Evolutionary conservation across 2,888 invertebrate species (phyloP).

Genomic region (Drosophila conformis): DNA sequence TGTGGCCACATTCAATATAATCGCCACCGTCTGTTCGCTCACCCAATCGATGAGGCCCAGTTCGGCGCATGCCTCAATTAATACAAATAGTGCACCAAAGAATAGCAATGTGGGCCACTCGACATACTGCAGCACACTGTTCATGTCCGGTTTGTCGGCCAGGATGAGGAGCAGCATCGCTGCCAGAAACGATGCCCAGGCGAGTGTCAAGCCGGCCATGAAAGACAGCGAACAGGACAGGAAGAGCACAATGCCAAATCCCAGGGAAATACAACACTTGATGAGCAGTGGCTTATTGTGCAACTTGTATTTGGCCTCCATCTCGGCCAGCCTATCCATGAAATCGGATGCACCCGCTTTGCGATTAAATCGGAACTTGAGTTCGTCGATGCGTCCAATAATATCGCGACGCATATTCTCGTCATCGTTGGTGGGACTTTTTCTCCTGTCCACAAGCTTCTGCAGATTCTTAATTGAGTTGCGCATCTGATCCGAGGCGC

Average conservation of each 20-base stretch:
- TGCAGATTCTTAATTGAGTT: constrained; percentile 93
- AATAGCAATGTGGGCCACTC: constrained; percentile 96
- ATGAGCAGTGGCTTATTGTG: constrained; percentile 89
- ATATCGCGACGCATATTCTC: constrained; percentile 91
- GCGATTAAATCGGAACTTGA: constrained; percentile 87
- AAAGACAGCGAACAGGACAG: constrained; percentile 92
- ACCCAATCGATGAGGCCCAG: constrained; percentile 93
- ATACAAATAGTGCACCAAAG: constrained; percentile 94
- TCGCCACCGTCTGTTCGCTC: constrained; percentile 88
- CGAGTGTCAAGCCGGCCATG: constrained; percentile 89
- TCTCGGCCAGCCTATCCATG: constrained; percentile 86
- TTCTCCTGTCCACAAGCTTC: constrained; percentile 88
- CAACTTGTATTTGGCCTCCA: constrained; percentile 90
- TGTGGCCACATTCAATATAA: constrained; percentile 88
- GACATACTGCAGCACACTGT: constrained; percentile 91
- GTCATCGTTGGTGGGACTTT: constrained; percentile 92
- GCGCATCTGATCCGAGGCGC: constrained; percentile 88
- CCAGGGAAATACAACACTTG: constrained; percentile 90
- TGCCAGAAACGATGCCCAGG: constrained; percentile 94
- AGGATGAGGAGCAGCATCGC: constrained; percentile 91
- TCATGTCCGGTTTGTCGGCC: constrained; percentile 91
- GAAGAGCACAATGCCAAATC: constrained; percentile 91
- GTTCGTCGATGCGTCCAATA: constrained; percentile 89
- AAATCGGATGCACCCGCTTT: constrained; percentile 86
- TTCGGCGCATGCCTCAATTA: constrained; percentile 94